These are phyloP conservation scores for Centrocercus urophasianus DNA, from an alignment of 2,113 vertebrate species.

Conservation along the genomic window DNA sequence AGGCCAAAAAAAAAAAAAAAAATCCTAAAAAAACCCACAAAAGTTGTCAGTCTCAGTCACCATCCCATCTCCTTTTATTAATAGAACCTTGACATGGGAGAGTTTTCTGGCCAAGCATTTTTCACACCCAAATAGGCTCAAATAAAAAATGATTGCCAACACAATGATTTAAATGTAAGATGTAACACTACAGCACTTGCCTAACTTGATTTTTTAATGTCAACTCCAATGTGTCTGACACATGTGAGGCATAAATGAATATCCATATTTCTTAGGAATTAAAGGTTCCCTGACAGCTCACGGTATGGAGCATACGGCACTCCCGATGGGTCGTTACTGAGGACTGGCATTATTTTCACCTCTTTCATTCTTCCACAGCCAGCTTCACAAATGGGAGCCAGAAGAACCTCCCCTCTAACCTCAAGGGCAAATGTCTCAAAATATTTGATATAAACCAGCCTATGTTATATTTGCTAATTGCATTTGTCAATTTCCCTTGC, in stretches of 20 bases:
- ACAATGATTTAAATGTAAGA: slow-evolving; percentile 65
- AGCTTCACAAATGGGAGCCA: background rate
- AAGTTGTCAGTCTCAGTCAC: slow-evolving; percentile 15
- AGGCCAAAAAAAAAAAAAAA: background rate
- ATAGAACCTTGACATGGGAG: slow-evolving; percentile 34
- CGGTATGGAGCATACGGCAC: background rate
- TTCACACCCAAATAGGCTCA: slow-evolving; percentile 67
- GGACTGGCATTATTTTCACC: slow-evolving; percentile 31
- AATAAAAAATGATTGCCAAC: slow-evolving; percentile 68
- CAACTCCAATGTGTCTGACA: slow-evolving; percentile 60
- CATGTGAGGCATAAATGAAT: slow-evolving; percentile 55
- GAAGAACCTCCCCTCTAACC: background rate
- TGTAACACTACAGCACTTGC: slow-evolving; percentile 59
- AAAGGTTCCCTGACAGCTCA: slow-evolving; percentile 39
- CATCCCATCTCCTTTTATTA: slow-evolving; percentile 43
- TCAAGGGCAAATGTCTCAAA: slow-evolving; percentile 31
- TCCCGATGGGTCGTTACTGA: background rate
- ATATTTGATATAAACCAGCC: slow-evolving; percentile 48
- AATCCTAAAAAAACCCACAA: background rate
- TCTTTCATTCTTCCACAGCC: background rate
- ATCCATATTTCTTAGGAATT: slow-evolving; percentile 61
- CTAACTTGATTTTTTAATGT: slow-evolving; percentile 57
- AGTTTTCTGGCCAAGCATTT: slow-evolving; percentile 65
- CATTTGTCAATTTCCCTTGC: slow-evolving; percentile 32
- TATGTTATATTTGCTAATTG: slow-evolving; percentile 50